Conservation (phyloP, 1,140 invertebrate genomes). For the Asobara japonica region DNA sequence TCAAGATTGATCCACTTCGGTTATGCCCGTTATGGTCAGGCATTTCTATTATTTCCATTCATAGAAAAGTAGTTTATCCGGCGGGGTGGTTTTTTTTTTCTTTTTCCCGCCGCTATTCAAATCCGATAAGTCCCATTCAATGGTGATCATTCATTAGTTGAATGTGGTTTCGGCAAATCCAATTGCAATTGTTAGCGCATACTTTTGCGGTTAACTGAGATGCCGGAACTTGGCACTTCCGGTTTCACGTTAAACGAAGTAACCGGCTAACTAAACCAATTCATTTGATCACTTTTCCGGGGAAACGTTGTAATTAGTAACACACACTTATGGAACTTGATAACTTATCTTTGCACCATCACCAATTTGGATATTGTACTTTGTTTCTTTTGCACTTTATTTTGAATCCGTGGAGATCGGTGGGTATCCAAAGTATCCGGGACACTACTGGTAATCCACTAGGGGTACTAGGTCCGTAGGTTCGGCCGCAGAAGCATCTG, state of each 20-base stretch:
- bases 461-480: too few relatives aligned
- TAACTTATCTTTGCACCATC: too few relatives aligned
- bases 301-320: constrained; percentile 12
- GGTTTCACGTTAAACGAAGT: neutral
- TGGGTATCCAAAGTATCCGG: too few relatives aligned
- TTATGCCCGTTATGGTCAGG: neutral
- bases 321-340: neutral
- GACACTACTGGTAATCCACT: too few relatives aligned
- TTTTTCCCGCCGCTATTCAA: neutral
- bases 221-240: constrained; percentile 17
- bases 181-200: neutral
- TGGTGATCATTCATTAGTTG: neutral
- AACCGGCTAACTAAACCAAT: neutral
- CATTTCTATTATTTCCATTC: neutral
- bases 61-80: neutral
- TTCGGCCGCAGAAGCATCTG: too few relatives aligned
- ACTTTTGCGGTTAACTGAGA: neutral
- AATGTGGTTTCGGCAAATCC: neutral
- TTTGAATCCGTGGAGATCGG: too few relatives aligned
- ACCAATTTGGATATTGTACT: too few relatives aligned
- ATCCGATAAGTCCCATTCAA: neutral
- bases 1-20: neutral
- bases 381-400: too few relatives aligned
- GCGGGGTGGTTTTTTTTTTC: neutral
- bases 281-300: constrained; percentile 18